Evolutionary conservation across 1,140 invertebrate genomes (phyloP).

Genomic region (Drosophila cardini): DNA sequence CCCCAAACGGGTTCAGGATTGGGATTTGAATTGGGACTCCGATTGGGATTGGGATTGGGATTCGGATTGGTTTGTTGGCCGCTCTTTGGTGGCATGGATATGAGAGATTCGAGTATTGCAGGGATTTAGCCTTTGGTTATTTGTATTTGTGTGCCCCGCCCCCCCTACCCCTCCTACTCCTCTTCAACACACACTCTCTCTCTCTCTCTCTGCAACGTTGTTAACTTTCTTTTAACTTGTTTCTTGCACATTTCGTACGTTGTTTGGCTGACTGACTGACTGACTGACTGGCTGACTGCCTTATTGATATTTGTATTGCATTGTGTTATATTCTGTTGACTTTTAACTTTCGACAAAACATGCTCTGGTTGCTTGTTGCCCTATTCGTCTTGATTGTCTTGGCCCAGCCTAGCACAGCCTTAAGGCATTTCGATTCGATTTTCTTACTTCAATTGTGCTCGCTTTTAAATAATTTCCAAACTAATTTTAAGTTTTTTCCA

Average conservation of each 20-base stretch:
- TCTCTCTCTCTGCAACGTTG: conserved; percentile 21
- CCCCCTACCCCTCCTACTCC: neutral
- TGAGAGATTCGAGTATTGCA: neutral
- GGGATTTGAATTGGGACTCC: neutral
- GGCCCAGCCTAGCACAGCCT: conserved; percentile 5
- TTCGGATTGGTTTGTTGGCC: conserved; percentile 17
- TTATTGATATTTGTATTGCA: conserved; percentile 78
- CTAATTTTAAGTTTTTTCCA: conserved; percentile 32
- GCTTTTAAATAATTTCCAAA: conserved; percentile 75
- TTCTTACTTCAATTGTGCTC: conserved; percentile 32
- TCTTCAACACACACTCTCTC: neutral
- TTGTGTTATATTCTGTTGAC: conserved; percentile 76
- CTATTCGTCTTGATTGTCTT: conserved; percentile 35
- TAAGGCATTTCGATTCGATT: conserved; percentile 21
- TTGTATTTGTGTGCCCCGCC: conserved; percentile 39
- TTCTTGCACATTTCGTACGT: conserved; percentile 67
- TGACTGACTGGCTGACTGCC: conserved; percentile 60
- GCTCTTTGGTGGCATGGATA: neutral
- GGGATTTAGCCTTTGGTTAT: conserved; percentile 68
- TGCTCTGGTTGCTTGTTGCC: conserved; percentile 30
- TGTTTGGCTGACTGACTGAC: conserved; percentile 44
- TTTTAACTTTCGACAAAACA: conserved; percentile 56
- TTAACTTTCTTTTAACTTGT: conserved; percentile 82
- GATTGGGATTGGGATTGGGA: conserved; percentile 4
- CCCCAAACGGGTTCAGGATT: conserved; percentile 12